Evolutionary conservation across 1,140 invertebrate species (phyloP).

Genomic region (Lepidurus apus): DNA sequence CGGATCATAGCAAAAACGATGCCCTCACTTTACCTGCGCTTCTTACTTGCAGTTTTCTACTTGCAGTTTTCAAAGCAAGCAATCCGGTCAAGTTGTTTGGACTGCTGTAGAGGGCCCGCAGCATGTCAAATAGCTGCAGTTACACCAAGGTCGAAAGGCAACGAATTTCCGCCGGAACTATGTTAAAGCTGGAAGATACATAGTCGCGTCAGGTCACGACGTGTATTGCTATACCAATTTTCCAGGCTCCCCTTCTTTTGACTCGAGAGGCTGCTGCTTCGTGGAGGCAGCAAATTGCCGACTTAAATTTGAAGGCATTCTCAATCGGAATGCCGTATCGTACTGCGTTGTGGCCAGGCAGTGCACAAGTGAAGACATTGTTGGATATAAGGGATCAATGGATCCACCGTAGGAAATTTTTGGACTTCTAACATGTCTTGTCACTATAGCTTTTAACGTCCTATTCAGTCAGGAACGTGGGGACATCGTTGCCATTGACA

Average conservation of each 20-base stretch:
- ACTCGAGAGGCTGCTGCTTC: background rate
- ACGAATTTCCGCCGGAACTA: no score
- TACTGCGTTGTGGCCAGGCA: background rate
- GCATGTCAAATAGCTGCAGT: no score
- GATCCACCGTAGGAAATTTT: background rate
- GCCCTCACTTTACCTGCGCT: no score
- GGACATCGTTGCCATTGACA: background rate
- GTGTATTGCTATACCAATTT: background rate
- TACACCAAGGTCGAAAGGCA: no score
- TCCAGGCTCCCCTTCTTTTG: background rate
- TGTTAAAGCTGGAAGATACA: background rate
- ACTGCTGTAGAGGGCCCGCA: no score
- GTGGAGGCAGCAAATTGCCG: background rate
- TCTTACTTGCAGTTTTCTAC: no score
- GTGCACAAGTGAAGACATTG: background rate
- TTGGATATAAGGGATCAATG: background rate
- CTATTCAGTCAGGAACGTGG: slow-evolving; percentile 1
- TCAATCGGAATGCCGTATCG: background rate
- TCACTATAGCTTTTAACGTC: slow-evolving; percentile 6
- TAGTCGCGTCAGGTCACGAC: background rate
- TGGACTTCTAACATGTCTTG: slow-evolving; percentile 3
- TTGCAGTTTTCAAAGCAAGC: no score
- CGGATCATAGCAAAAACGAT: no score
- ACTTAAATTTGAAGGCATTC: background rate
- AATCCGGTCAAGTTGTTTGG: no score